Base-by-base conservation (phyloP, 1,140 invertebrate genomes). In the Ctenoplectra terminalis region DNA sequence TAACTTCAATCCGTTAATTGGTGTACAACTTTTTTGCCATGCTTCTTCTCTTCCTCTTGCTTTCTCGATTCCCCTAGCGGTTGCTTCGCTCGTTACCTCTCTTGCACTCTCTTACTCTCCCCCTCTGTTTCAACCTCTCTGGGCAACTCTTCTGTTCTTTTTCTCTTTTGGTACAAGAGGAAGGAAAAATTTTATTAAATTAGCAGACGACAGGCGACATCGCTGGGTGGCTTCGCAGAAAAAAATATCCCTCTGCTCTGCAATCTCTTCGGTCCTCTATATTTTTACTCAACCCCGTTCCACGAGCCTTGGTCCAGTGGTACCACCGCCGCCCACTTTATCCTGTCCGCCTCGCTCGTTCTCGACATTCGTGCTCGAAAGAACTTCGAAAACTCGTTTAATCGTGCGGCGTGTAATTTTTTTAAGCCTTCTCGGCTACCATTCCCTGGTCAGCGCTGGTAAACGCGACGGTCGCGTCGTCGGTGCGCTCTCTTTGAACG, bases 1-100 rank as follows among this genome's bases (percentile, higher is more conserved):
- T 87, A 89, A 92, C 87, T 90, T 92, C 85, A 90, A 91, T 90
- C 84, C 88, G 85, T 91, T 91, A 92, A 92, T 92, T 92, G 89
- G 87, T 91, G 82, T 84, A 89, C 84, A 90, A 91, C 84, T 90
- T 91, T 90, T 69, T 87, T 84, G 17, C 79, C 69, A 61, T 77
- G n/a, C 61, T 81, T 66, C 77, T 72, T 80, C 76, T 74, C 66
- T 76, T 61, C 60, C 54, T 60, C 63, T 56, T 20, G 46, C 48
- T 63, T 26, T 31, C 50, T 58, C 31, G 2, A 11, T 43, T 13
- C 8, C 37, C 37, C 34, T 6, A 7, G 29, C 31, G 43, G 26
- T 67, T 9, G n/a, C 20, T 17, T 46, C 1, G 46, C 66, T 34
- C 67, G 67, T 71, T 54, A 54, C 50, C 67, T 2, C 31, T 34